Evolutionary conservation across 2,113 vertebrate species (phyloP).

Genomic region (Phoxinus phoxinus): DNA sequence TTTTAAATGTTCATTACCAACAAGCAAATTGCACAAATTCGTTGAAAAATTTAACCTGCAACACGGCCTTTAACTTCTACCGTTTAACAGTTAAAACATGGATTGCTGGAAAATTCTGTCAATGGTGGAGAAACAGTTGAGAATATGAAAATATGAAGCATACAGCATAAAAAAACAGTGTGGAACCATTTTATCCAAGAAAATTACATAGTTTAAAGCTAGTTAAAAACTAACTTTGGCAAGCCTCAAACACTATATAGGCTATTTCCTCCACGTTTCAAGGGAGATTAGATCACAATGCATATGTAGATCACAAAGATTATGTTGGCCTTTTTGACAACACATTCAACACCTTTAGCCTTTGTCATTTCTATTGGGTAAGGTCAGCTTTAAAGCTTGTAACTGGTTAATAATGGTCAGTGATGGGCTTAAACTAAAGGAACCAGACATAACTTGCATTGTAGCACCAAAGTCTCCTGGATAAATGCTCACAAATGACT

Average conservation of each 20-base stretch:
- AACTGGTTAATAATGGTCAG: background rate
- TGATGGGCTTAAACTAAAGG: background rate
- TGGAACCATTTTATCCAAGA: background rate
- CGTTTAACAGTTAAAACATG: too few relatives aligned
- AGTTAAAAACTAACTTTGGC: background rate
- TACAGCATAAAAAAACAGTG: background rate
- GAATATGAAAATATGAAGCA: background rate
- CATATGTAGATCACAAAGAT: background rate
- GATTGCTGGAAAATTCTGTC: too few relatives aligned
- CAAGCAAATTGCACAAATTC: too few relatives aligned
- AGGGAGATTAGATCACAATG: background rate
- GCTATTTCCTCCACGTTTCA: background rate
- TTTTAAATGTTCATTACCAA: too few relatives aligned
- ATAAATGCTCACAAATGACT: background rate
- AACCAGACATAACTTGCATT: background rate
- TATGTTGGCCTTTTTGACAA: background rate
- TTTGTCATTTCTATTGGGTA: background rate
- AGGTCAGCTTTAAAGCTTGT: background rate
- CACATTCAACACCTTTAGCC: background rate
- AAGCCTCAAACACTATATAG: too few relatives aligned
- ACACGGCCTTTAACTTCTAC: too few relatives aligned
- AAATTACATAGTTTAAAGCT: background rate
- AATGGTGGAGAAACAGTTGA: too few relatives aligned
- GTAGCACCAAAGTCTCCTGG: background rate
- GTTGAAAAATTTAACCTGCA: too few relatives aligned